A percentile compares a stretch with the other conserved stretches of the same genome.
These are phyloP conservation scores for Xyrauchen texanus DNA, from an alignment of 2,113 vertebrate species.

Conservation along the genomic window DNA sequence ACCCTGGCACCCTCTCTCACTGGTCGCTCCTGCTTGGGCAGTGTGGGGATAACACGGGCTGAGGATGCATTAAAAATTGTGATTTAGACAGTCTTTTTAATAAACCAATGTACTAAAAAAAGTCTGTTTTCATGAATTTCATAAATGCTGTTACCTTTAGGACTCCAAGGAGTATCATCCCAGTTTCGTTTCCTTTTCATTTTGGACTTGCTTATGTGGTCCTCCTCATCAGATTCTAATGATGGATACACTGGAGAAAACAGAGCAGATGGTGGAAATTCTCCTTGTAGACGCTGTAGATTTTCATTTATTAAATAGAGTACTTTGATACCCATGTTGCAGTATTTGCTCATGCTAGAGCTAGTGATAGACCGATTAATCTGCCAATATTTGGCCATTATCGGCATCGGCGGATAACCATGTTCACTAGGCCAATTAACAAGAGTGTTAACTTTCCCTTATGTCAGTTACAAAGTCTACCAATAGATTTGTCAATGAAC, in stretches of 20 bases:
- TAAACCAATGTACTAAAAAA: not conserved
- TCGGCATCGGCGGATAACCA: no score
- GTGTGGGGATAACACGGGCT: slow-evolving; percentile 88
- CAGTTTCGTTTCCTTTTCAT: slow-evolving; percentile 87
- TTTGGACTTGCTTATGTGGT: slow-evolving; percentile 83
- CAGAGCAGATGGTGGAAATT: no score
- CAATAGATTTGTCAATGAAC: no score
- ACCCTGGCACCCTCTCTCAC: slow-evolving; percentile 88
- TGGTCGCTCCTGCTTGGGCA: slow-evolving; percentile 89
- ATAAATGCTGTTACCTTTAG: slow-evolving; percentile 81
- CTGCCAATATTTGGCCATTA: no score
- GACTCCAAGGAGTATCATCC: slow-evolving; percentile 92
- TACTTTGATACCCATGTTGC: no score
- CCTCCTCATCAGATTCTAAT: slow-evolving; percentile 90
- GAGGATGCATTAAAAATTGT: not conserved
- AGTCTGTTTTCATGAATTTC: not conserved
- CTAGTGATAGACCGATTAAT: no score
- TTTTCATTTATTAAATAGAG: not conserved
- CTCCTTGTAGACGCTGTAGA: not conserved
- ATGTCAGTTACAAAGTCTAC: no score
- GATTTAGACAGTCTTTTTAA: not conserved
- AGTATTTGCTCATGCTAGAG: no score
- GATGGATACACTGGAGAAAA: slow-evolving; percentile 81
- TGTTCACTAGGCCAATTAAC: no score
- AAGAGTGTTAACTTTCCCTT: no score